phyloP scores from a whole-genome alignment of 2,797 vertebrate species.

The Sciurus vulgaris region DNA sequence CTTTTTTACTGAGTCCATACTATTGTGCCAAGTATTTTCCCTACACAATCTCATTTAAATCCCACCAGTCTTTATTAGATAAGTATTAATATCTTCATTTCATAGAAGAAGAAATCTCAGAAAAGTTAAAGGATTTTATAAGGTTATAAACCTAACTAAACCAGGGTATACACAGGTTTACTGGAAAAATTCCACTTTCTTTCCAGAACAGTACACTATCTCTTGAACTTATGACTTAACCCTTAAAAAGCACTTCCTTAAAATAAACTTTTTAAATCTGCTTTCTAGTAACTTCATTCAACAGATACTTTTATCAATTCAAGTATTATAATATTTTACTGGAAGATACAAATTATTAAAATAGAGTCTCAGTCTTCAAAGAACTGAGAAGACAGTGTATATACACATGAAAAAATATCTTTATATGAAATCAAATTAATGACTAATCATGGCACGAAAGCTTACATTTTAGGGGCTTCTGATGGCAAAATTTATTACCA shows the following conservation, averaged over 20 bases:
- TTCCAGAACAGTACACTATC: neutral
- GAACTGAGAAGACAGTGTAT: neutral
- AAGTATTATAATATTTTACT: neutral
- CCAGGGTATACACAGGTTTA: neutral
- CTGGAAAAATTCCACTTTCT: neutral
- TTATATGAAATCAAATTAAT: neutral
- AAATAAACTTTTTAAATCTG: neutral
- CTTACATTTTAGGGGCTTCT: neutral
- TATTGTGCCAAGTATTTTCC: neutral
- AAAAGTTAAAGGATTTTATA: neutral
- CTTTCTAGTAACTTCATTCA: neutral
- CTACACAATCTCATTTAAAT: slow-evolving; percentile 1
- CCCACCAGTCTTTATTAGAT: neutral
- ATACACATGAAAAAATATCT: neutral
- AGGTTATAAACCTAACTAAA: neutral
- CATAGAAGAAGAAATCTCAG: neutral
- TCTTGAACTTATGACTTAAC: neutral
- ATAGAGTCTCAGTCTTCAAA: neutral
- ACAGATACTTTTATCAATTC: neutral
- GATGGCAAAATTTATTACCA: slow-evolving; percentile 6
- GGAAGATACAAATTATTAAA: neutral
- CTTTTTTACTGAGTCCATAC: neutral
- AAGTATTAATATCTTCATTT: neutral
- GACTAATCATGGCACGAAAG: neutral
- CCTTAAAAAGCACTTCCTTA: slow-evolving; percentile 23